Conservation (phyloP, 2,113 vertebrate species). For the Rhagologus leucostigma region DNA sequence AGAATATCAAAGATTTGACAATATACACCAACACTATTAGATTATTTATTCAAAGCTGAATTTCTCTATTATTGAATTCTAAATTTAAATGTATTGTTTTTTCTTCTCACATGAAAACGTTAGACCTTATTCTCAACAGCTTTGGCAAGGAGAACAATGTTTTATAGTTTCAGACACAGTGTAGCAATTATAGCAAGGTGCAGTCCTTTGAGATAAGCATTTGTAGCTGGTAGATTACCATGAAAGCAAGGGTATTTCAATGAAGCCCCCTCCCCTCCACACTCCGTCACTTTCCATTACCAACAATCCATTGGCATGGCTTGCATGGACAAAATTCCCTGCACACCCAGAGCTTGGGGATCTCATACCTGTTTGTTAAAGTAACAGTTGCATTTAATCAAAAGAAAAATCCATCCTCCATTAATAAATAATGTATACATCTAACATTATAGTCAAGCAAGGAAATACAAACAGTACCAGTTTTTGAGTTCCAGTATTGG, state of each 20-base stretch:
- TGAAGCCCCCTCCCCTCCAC: background rate
- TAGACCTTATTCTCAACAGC: background rate
- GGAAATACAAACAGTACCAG: conserved; percentile 47
- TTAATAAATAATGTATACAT: conserved; percentile 70
- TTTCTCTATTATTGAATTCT: conserved; percentile 4
- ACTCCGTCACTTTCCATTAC: conserved; percentile 63
- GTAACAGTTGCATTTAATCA: conserved; percentile 71
- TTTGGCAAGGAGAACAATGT: background rate
- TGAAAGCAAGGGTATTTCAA: conserved; percentile 45
- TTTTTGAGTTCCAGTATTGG: conserved; percentile 13
- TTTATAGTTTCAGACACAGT: conserved; percentile 24
- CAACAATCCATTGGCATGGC: conserved; percentile 53
- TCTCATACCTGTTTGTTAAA: conserved; percentile 67
- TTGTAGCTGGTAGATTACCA: conserved; percentile 18
- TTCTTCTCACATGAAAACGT: background rate
- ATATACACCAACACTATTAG: background rate
- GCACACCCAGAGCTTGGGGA: conserved; percentile 53
- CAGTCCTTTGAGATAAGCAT: conserved; percentile 37
- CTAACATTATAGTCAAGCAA: conserved; percentile 57
- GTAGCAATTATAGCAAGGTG: conserved; percentile 29
- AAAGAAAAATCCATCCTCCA: conserved; percentile 66
- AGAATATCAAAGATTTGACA: background rate
- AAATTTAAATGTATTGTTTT: background rate
- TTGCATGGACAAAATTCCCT: conserved; percentile 46
- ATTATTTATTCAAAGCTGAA: conserved; percentile 15